Evolutionary conservation across 1,140 invertebrate genomes (phyloP), one percentile per base, ranked within the genome.

Genomic region (Caenorhabditis briggsae): DNA sequence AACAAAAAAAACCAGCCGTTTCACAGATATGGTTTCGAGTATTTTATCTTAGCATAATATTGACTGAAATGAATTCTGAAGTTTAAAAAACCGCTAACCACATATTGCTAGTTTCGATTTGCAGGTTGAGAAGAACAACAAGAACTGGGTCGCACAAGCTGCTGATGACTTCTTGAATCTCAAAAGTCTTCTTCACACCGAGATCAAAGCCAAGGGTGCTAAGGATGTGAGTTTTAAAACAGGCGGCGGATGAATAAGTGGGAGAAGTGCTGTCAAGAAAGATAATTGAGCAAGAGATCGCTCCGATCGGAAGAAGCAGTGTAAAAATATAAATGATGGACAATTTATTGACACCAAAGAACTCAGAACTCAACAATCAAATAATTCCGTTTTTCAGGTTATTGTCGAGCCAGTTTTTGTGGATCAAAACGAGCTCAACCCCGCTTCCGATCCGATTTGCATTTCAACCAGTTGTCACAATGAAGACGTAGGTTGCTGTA

Each of bases 361-460:
- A 33, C 3, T 33, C 1, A 33, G 33, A 33, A 33, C 33, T 33
- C 33, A 33, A 33, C 33, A 33, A 33, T 33, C 33, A 33, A 33
- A 33, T 33, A 33, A 33, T 33, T 33, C 33, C 33, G 33, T 33
- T 33, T 33, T 23, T 16, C 20, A 78, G 70, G 46, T 50, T 11
- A 50, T 78, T n/a, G 70, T 50, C 2, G 70, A 78, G n/a, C 70
- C 46, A 11, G 46, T 78, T 16, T 78, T 78, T 53, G 70, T 78
- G 8, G 70, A 78, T n/a, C 46, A 5, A 23, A 50, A 6, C 11
- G n/a, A 23, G 7, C 12, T 46, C 5, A 70, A 11, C 41, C 41
- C 43, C 18, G 7, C 46, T 18, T 14, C n/a, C 41, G 65, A 70
- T 70, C 43, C 65, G 0, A 59, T 84, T 43, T 61, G 83, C 25